Evolutionary conservation across 2,888 invertebrate genomes (phyloP), one percentile per base, ranked within the genome.

Genomic region (Drosophila maculinotata): DNA sequence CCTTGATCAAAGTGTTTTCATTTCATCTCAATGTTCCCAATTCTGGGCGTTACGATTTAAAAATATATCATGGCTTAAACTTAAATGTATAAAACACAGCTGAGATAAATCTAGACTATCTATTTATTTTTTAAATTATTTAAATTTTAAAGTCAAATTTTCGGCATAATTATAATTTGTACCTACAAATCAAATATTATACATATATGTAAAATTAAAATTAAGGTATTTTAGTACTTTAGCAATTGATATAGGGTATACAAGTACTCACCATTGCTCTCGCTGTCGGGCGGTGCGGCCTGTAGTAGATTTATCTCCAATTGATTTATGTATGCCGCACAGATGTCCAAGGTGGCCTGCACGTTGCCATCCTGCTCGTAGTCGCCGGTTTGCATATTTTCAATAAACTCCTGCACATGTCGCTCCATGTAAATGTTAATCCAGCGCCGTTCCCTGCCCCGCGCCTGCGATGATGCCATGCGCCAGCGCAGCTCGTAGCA

Each of bases 401-500:
- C 91, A 63, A 92, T 82, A 73, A 89, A 90, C 85, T 91, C 91
- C 69, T 91, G 89, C 69, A 92, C 83, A 89, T 91, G 90, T 76
- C 90, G 90, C 76, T 92, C 91, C 90, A 92, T 91, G 83, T 91
- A 92, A 62, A 90, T 84, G 79, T 89, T 90, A 84, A 92, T 91
- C 92, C 92, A 92, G 45, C 67, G 75, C 28, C 79, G 68, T 39
- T 73, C 74, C 39, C 3, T 56, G 57, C 69, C 71, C 25, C 71
- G 70, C 26, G 69, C 7, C 51, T 69, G 75, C 25, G 71, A 38
- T 3, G 82, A 79, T 20, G 79, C 56, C 28, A 71, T 51, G 52
- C 89, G 83, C 92, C 91, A 92, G 39, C 90, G 90, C 47, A 88
- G 79, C 44, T 76, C 85, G 45, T 88, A 92, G 77, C 90, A 86